Percentiles rank a stretch among this genome's conserved stretches.
Conservation (phyloP, 2,888 invertebrate genomes). For the Dioctria rufipes region DNA sequence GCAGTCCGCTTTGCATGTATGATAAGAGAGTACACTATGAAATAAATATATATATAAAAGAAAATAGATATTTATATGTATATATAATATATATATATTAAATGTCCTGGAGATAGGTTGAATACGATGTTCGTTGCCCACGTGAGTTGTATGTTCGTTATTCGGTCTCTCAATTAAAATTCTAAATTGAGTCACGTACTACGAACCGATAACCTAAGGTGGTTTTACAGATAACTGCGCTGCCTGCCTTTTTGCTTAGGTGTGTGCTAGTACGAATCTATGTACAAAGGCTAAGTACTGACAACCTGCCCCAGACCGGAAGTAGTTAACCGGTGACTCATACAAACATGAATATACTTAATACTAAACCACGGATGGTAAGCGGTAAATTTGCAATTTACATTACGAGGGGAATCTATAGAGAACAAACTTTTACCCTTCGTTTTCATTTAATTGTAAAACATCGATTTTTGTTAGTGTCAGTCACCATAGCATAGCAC, state of each 20-base stretch:
- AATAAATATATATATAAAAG: background rate
- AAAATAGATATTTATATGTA: too few relatives aligned
- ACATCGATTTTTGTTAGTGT: slow-evolving; percentile 18
- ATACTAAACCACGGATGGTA: background rate
- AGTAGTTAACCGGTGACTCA: slow-evolving; percentile 52
- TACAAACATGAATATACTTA: background rate
- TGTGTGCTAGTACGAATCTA: slow-evolving; percentile 24
- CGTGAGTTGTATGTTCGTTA: slow-evolving; percentile 38
- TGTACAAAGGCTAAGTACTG: background rate
- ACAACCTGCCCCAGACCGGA: slow-evolving; percentile 48
- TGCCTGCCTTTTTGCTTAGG: slow-evolving; percentile 8
- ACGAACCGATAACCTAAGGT: slow-evolving; percentile 46
- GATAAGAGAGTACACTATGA: too few relatives aligned
- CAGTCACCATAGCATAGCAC: background rate
- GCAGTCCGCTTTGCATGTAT: too few relatives aligned
- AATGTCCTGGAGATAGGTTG: slow-evolving; percentile 29
- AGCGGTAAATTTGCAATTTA: background rate
- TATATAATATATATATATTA: background rate
- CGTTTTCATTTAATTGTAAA: slow-evolving; percentile 30
- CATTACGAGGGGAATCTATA: background rate
- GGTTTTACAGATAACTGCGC: slow-evolving; percentile 43
- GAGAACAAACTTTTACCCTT: slow-evolving; percentile 18
- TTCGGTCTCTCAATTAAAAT: slow-evolving; percentile 49
- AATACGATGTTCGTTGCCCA: slow-evolving; percentile 37
- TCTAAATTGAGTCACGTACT: slow-evolving; percentile 53